Evolutionary conservation across 2,888 invertebrate genomes (phyloP).

Genomic region (Ormyrus thymus): DNA sequence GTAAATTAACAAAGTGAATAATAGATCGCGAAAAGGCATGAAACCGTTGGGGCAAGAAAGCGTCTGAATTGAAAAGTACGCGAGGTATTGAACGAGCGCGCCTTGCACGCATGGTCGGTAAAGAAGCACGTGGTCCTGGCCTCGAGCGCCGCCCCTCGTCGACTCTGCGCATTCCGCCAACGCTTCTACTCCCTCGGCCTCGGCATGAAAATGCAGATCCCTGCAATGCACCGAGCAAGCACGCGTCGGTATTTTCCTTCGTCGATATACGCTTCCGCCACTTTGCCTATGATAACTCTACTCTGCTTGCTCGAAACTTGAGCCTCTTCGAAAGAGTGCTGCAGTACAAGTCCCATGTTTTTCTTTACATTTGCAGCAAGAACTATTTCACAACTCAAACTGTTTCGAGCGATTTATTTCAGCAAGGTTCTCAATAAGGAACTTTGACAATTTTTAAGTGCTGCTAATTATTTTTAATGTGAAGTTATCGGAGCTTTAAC

Average conservation of each 20-base stretch:
- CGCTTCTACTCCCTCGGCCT: background rate
- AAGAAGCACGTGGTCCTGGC: background rate
- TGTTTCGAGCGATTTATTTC: too few relatives aligned
- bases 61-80: background rate
- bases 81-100: background rate
- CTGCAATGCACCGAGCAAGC: conserved; percentile 8
- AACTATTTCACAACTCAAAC: too few relatives aligned
- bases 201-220: conserved; percentile 36
- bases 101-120: conserved; percentile 35
- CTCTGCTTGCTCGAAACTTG: too few relatives aligned
- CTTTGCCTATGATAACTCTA: conserved; percentile 6
- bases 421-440: too few relatives aligned
- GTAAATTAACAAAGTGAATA: too few relatives aligned
- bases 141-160: conserved; percentile 15
- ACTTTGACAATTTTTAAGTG: background rate
- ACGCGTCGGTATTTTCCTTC: conserved; percentile 19
- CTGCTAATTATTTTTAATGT: conserved; percentile 35
- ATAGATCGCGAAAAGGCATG: too few relatives aligned
- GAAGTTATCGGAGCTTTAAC: conserved; percentile 39
- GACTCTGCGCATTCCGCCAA: background rate
- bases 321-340: too few relatives aligned
- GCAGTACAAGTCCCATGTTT: too few relatives aligned
- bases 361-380: too few relatives aligned
- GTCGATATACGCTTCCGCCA: conserved; percentile 24
- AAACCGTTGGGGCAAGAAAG: too few relatives aligned